A percentile compares a stretch with the other conserved stretches of the same genome.
Conservation (phyloP, 2,113 vertebrate genomes). For the Pluvialis apricaria region DNA sequence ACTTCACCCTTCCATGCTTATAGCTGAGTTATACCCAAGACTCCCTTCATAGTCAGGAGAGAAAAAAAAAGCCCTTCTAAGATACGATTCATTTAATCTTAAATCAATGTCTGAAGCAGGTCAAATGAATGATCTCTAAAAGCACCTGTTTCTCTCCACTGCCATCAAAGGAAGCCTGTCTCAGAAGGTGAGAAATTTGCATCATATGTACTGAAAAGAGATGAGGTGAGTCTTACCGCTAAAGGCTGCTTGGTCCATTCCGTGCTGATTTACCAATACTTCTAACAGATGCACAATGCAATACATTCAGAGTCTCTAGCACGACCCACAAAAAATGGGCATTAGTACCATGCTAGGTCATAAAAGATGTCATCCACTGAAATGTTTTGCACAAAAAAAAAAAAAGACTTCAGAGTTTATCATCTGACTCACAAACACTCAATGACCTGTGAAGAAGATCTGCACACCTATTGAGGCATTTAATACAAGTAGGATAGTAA, state of each 20-base stretch:
- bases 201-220: fast-evolving
- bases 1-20: not conserved
- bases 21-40: not conserved
- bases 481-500: constrained; percentile 5
- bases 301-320: too few relatives aligned
- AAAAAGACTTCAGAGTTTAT: not conserved
- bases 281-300: too few relatives aligned
- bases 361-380: not conserved
- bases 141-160: not conserved
- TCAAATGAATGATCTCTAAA: not conserved
- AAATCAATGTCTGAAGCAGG: not conserved
- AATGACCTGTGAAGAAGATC: not conserved
- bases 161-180: not conserved
- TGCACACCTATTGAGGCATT: not conserved
- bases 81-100: not conserved
- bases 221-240: too few relatives aligned
- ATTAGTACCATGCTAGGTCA: not conserved
- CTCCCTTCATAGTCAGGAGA: not conserved
- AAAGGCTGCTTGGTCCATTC: too few relatives aligned
- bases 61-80: not conserved
- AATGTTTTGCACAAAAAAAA: not conserved
- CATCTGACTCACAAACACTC: constrained; percentile 16
- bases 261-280: too few relatives aligned
- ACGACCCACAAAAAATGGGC: too few relatives aligned
- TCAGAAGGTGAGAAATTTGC: not conserved